Percentiles rank a stretch among this genome's conserved stretches.
phyloP scores from a whole-genome alignment of 2,888 invertebrate genomes.

The Chrysomela aeneicollis region DNA sequence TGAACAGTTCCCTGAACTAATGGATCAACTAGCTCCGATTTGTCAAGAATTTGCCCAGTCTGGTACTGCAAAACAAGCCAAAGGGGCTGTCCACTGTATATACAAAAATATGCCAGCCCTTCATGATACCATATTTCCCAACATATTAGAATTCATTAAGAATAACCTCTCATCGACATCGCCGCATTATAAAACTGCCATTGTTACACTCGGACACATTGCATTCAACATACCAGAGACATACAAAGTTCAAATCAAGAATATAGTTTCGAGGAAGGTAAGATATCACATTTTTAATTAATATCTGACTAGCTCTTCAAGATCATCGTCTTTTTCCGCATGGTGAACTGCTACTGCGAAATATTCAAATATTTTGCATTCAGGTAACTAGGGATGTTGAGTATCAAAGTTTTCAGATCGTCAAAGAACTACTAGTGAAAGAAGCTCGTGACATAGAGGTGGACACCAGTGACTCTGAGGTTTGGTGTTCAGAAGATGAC shows the following conservation, averaged over 20 bases:
- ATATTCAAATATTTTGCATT: too few species aligned
- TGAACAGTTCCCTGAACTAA: constrained; percentile 77
- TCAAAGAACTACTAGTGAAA: constrained; percentile 92
- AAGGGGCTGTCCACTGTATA: constrained; percentile 94
- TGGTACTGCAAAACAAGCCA: constrained; percentile 94
- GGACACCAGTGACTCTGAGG: constrained; percentile 49
- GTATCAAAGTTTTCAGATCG: constrained; percentile 68
- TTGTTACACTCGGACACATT: constrained; percentile 94
- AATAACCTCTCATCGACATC: constrained; percentile 77
- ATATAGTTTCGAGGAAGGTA: constrained; percentile 90
- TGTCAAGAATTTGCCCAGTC: constrained; percentile 88
- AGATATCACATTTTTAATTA: constrained; percentile 33
- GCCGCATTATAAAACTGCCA: constrained; percentile 88
- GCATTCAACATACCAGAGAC: constrained; percentile 90
- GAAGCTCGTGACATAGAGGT: constrained; percentile 67
- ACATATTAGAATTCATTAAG: constrained; percentile 82
- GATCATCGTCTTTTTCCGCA: too few species aligned
- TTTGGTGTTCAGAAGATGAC: constrained; percentile 87
- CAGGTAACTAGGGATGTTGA: too few species aligned
- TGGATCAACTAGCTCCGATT: constrained; percentile 82
- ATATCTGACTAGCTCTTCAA: too few species aligned
- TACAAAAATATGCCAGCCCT: constrained; percentile 80
- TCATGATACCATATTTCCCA: constrained; percentile 81
- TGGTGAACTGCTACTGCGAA: too few species aligned
- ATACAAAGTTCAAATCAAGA: constrained; percentile 90